A percentile compares a stretch with the other conserved stretches of the same genome.
Conservation (phyloP, 1,140 invertebrate genomes). For the Papilio polytes region DNA sequence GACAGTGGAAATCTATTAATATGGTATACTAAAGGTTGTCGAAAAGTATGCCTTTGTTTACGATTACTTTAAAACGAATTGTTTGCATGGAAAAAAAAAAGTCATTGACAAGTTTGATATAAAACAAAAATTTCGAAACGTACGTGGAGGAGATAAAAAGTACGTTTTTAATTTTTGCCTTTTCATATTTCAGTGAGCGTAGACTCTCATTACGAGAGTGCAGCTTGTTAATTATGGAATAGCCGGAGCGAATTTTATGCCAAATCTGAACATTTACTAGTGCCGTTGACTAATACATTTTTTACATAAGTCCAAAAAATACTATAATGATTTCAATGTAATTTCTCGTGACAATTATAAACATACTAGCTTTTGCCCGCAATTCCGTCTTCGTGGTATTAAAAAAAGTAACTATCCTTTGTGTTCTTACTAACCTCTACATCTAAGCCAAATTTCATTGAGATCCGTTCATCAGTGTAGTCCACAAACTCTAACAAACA, state of each 20-base stretch:
- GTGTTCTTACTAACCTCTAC: no score
- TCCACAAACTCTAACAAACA: no score
- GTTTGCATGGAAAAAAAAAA: neutral
- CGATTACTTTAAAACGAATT: neutral
- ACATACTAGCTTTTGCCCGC: neutral
- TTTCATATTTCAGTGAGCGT: neutral
- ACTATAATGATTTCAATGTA: neutral
- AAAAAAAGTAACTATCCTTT: no score
- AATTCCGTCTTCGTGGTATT: no score
- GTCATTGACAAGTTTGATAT: neutral
- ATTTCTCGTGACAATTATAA: neutral
- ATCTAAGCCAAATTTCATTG: no score
- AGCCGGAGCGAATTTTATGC: neutral
- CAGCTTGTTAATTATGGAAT: neutral
- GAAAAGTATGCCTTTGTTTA: no score
- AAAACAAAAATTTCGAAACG: neutral
- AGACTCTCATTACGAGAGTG: neutral
- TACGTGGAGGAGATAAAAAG: neutral
- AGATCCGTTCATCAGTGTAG: no score
- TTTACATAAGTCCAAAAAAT: neutral
- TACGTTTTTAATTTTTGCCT: neutral
- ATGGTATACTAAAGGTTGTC: no score
- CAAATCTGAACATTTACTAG: neutral
- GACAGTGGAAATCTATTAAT: no score
- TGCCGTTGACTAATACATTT: neutral